A percentile compares a stretch with the other conserved stretches of the same genome.
Evolutionary conservation across 2,113 vertebrate genomes (phyloP).

Genomic region (Butastur rufipennis): DNA sequence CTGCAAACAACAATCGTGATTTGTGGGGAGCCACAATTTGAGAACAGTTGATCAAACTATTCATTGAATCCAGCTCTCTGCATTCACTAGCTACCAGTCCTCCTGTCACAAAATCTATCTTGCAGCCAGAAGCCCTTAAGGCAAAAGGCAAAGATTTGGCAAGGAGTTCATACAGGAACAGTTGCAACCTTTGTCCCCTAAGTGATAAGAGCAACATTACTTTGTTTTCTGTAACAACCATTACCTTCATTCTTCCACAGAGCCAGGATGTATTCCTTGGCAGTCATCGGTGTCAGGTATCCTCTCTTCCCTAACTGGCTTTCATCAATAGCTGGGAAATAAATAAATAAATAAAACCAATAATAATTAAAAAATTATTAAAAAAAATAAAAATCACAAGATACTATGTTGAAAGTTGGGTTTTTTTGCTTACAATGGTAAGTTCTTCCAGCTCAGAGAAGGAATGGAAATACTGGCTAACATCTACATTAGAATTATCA

Average conservation of each 20-base stretch:
- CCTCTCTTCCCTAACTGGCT: slow-evolving; percentile 79
- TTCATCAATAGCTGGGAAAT: slow-evolving; percentile 61
- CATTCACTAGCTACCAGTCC: neutral
- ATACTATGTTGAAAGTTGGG: neutral
- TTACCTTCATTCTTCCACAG: slow-evolving; percentile 93
- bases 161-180: neutral
- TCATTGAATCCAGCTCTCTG: neutral
- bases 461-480: neutral
- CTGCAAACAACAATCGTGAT: neutral
- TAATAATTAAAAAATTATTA: neutral
- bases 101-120: neutral
- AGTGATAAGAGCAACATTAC: neutral
- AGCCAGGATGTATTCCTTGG: slow-evolving; percentile 79
- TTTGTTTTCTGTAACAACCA: neutral
- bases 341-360: neutral
- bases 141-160: neutral
- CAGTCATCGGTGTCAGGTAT: slow-evolving; percentile 86
- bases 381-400: neutral
- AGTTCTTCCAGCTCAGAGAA: neutral
- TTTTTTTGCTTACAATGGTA: neutral
- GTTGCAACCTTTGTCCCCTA: neutral
- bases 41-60: neutral
- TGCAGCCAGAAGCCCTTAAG: neutral
- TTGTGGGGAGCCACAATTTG: neutral
- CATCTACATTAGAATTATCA: neutral